Conservation (phyloP, 2,797 vertebrate species). For the Propithecus perrieri region DNA sequence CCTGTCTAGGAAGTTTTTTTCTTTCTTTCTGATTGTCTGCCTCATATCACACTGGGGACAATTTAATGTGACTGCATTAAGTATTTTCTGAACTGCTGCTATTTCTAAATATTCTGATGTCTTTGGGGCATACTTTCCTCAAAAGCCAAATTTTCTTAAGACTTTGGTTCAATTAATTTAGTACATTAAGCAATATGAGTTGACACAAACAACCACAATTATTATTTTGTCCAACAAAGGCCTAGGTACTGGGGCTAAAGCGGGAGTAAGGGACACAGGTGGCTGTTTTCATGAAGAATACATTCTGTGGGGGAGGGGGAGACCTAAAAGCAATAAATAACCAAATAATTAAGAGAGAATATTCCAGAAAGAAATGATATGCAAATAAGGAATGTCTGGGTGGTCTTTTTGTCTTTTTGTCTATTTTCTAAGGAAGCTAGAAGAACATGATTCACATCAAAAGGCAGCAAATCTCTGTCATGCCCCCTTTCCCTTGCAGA, state of each 20-base stretch:
- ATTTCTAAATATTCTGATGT: conserved; percentile 50
- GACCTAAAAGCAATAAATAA: not conserved
- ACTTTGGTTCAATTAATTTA: conserved; percentile 40
- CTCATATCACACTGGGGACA: not conserved
- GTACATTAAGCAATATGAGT: not conserved
- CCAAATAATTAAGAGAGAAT: not conserved
- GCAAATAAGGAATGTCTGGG: not conserved
- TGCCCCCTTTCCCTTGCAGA: not conserved
- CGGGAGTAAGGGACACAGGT: not conserved
- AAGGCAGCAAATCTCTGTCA: not conserved
- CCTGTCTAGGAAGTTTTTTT: conserved; percentile 59
- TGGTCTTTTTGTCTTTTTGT: not conserved
- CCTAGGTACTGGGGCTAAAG: not conserved
- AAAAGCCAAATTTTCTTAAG: conserved; percentile 60
- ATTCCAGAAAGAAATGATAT: not conserved
- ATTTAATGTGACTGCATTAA: conserved; percentile 28
- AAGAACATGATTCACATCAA: not conserved
- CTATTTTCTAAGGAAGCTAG: not conserved
- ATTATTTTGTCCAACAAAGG: not conserved
- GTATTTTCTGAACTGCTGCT: conserved; percentile 34
- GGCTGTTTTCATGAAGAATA: not conserved
- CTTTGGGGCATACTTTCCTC: conserved; percentile 35
- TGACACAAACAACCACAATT: conserved; percentile 11
- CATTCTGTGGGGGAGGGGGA: not conserved
- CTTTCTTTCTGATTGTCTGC: conserved; percentile 58